Percentiles rank a stretch among this genome's conserved stretches.
Conservation (phyloP, 2,888 invertebrate species). For the Thereva unica region DNA sequence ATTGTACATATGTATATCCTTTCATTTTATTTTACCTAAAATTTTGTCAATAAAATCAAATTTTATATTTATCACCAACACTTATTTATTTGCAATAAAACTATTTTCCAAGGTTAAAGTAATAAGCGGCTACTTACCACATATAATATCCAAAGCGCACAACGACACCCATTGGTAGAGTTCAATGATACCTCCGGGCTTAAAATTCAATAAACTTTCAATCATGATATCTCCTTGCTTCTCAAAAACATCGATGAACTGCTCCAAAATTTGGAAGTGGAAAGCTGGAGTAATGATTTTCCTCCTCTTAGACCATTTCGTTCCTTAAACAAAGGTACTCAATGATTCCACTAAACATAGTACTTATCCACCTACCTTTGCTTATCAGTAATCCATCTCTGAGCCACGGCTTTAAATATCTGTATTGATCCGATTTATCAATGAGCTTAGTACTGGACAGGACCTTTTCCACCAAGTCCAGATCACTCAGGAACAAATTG, state of each 20-base stretch:
- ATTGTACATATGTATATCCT: no score
- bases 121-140: constrained; percentile 52
- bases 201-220: constrained; percentile 52
- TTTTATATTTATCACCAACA: no score
- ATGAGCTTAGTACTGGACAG: constrained; percentile 19
- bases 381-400: constrained; percentile 39
- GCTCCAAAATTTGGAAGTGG: constrained; percentile 74
- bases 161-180: constrained; percentile 61
- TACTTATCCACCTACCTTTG: constrained; percentile 12
- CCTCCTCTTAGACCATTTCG: constrained; percentile 63
- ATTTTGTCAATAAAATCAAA: no score
- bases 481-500: constrained; percentile 16
- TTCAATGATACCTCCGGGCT: constrained; percentile 59
- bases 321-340: constrained; percentile 54
- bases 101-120: no score
- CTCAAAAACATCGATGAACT: constrained; percentile 70
- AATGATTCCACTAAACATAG: constrained; percentile 51
- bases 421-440: constrained; percentile 39
- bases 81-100: no score
- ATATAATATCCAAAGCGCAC: constrained; percentile 49
- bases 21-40: no score
- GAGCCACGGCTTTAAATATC: constrained; percentile 39
- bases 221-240: constrained; percentile 62
- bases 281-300: constrained; percentile 76
- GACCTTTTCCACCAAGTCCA: constrained; percentile 25